These are phyloP conservation scores for Solea senegalensis DNA, from an alignment of 2,113 vertebrate genomes.

Conservation along the genomic window DNA sequence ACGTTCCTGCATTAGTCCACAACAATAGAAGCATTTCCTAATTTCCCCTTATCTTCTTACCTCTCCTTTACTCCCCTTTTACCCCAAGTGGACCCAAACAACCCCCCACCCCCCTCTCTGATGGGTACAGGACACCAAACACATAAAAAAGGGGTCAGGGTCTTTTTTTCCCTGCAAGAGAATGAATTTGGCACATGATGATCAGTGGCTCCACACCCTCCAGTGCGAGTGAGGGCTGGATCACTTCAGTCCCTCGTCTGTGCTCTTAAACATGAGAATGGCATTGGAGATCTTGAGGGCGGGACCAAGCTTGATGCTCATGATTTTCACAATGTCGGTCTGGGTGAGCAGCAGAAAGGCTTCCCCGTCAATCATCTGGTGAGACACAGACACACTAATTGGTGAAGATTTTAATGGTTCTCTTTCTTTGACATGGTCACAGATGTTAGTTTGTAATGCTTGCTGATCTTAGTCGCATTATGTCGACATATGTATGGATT, in stretches of 20 bases:
- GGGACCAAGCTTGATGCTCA: constrained; percentile 97
- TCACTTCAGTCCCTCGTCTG: constrained; percentile 95
- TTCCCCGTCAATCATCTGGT: constrained; percentile 95
- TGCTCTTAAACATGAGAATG: constrained; percentile 98
- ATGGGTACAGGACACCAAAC: constrained; percentile 79
- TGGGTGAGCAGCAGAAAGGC: constrained; percentile 97
- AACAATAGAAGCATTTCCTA: constrained; percentile 3
- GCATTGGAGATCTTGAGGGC: constrained; percentile 99
- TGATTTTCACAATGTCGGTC: constrained; percentile 98
- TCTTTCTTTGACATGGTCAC: background rate
- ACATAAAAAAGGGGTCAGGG: constrained; percentile 70
- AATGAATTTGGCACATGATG: constrained; percentile 76
- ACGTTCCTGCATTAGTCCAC: background rate
- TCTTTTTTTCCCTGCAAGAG: constrained; percentile 60
- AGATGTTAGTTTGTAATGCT: background rate
- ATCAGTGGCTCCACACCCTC: constrained; percentile 5
- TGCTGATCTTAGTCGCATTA: background rate
- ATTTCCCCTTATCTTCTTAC: constrained; percentile 7
- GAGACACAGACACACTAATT: constrained; percentile 19
- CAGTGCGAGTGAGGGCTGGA: constrained; percentile 6
- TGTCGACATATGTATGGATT: too few relatives aligned
- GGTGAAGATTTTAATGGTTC: background rate
- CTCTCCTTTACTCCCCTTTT: constrained; percentile 12
- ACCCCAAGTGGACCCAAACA: constrained; percentile 10
- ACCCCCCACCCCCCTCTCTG: constrained; percentile 58